Conservation (phyloP, 2,797 vertebrate species). For the Centropyge bicolor region DNA sequence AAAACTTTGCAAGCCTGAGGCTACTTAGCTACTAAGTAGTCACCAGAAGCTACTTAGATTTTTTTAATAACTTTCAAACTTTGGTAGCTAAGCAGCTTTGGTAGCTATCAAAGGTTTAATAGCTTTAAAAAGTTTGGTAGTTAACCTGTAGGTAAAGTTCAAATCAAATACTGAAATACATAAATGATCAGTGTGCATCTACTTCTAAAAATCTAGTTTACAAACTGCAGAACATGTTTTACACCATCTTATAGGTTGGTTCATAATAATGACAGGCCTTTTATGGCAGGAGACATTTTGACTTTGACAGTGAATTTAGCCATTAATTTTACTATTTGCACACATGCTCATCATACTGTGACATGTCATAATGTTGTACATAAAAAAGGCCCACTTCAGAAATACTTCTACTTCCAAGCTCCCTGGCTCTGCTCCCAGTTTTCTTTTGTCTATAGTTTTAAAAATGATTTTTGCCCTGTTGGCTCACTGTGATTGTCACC, state of each 20-base stretch:
- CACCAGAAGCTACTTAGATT: too few relatives aligned
- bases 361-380: slow-evolving; percentile 10
- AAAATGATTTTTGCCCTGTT: slow-evolving; percentile 1
- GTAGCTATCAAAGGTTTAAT: background rate
- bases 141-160: background rate
- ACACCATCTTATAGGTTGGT: background rate
- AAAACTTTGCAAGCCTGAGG: too few relatives aligned
- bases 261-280: background rate
- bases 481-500: background rate
- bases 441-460: background rate
- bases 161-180: background rate
- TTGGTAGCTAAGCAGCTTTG: background rate
- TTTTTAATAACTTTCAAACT: too few relatives aligned
- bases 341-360: background rate
- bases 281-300: background rate
- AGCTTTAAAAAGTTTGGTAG: background rate
- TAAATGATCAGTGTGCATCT: background rate
- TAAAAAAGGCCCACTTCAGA: background rate
- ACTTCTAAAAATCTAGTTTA: background rate
- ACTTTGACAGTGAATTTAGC: background rate
- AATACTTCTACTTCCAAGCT: background rate
- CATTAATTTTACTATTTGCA: background rate
- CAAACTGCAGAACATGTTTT: background rate
- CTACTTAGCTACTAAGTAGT: too few relatives aligned
- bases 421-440: background rate